These are phyloP conservation scores for Scaptomyza pallida DNA, from an alignment of 1,140 invertebrate genomes.

Conservation along the genomic window DNA sequence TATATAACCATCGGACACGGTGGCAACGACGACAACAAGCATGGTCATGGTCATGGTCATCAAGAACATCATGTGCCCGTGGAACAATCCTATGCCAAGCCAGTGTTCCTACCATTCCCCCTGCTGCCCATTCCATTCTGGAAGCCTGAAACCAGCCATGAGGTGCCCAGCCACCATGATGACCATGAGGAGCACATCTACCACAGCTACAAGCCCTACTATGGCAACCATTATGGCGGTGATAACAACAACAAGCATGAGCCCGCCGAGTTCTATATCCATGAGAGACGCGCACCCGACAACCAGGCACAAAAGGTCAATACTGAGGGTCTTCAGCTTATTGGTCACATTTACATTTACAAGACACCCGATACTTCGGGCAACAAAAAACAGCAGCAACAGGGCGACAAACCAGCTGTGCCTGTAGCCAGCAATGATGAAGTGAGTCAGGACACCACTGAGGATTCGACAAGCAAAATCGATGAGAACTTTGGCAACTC, in stretches of 20 bases:
- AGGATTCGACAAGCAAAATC: neutral
- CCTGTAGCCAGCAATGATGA: neutral
- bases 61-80: conserved; percentile 5
- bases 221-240: no score
- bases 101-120: conserved; percentile 40
- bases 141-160: conserved; percentile 19
- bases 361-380: neutral
- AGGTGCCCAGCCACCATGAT: no score
- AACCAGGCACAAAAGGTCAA: neutral
- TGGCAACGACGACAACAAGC: neutral
- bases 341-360: conserved; percentile 36
- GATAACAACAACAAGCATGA: conserved; percentile 3
- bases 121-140: conserved; percentile 64
- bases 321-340: conserved; percentile 11
- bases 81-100: neutral
- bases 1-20: conserved; percentile 18
- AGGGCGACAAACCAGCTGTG: neutral
- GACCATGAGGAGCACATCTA: no score
- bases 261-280: conserved; percentile 7
- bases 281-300: neutral
- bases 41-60: conserved; percentile 15
- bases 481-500: conserved; percentile 5
- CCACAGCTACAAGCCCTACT: no score
- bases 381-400: neutral
- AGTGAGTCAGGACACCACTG: neutral